Percentiles rank a stretch among this genome's conserved stretches.
Evolutionary conservation across 2,888 invertebrate species (phyloP).

Genomic region (Plagodis dolabraria): DNA sequence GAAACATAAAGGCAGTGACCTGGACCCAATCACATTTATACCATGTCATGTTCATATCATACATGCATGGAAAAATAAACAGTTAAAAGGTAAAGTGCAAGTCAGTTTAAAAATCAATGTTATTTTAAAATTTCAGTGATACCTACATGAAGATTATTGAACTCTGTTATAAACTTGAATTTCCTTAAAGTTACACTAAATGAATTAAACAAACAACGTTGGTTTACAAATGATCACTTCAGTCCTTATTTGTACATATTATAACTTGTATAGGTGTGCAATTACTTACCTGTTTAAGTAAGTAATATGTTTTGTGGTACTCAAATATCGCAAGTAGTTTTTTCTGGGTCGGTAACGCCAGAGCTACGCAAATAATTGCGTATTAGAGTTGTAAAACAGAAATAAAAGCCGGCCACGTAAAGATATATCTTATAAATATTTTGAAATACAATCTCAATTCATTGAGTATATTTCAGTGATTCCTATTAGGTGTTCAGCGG

Average conservation of each 20-base stretch:
- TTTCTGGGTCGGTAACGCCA: too few species aligned
- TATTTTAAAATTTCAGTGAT: slow-evolving; percentile 8
- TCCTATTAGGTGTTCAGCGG: too few species aligned
- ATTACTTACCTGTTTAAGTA: too few species aligned
- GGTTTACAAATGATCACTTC: slow-evolving; percentile 10
- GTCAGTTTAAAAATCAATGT: slow-evolving; percentile 4
- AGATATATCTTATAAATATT: too few species aligned
- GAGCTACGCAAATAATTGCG: too few species aligned
- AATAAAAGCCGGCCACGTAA: too few species aligned
- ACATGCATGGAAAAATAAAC: slow-evolving; percentile 11
- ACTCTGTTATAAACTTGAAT: slow-evolving; percentile 2
- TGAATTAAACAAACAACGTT: slow-evolving; percentile 3
- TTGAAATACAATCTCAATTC: too few species aligned
- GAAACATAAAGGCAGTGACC: slow-evolving; percentile 12
- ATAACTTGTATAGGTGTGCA: too few species aligned
- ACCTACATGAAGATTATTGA: slow-evolving; percentile 13
- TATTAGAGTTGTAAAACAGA: too few species aligned
- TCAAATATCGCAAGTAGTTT: too few species aligned
- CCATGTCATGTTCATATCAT: slow-evolving; percentile 4
- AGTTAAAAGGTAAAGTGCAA: slow-evolving; percentile 3
- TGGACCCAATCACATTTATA: slow-evolving; percentile 2
- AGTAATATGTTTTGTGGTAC: too few species aligned
- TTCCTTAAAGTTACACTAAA: slow-evolving; percentile 9
- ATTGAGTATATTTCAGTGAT: too few species aligned
- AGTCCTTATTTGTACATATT: background rate